These are phyloP conservation scores for Bucorvus abyssinicus DNA, from an alignment of 2,797 vertebrate genomes.

Conservation along the genomic window DNA sequence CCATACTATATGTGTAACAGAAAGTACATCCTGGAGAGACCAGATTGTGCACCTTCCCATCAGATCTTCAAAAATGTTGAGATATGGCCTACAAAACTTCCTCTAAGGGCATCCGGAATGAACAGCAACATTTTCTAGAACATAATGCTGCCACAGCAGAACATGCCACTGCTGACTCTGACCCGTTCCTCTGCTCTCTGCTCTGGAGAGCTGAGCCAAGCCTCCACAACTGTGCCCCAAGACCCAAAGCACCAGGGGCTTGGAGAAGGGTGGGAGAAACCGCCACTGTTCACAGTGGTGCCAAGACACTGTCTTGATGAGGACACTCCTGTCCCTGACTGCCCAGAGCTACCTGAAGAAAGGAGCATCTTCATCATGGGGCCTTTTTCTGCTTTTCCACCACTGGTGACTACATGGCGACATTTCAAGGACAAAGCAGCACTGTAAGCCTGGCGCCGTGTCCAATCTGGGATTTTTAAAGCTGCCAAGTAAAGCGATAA, in stretches of 20 bases:
- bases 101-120: not conserved
- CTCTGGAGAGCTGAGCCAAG: not conserved
- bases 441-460: not conserved
- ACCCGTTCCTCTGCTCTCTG: not conserved
- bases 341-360: not conserved
- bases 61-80: not conserved
- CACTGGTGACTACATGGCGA: not conserved
- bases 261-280: not conserved
- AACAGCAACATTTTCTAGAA: not conserved
- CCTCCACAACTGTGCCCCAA: not conserved
- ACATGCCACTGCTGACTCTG: accelerated
- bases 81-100: not conserved
- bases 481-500: constrained; percentile 34
- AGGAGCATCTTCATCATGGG: not conserved
- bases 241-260: not conserved
- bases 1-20: accelerated
- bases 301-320: accelerated
- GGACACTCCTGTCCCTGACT: not conserved
- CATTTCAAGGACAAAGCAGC: constrained; percentile 9
- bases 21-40: not conserved
- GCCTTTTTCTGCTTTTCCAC: not conserved
- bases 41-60: not conserved
- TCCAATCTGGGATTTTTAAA: not conserved
- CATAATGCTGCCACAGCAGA: not conserved
- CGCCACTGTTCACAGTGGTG: not conserved